Conservation (phyloP, 2,113 vertebrate genomes). For the Phalacrocorax brasilianus region DNA sequence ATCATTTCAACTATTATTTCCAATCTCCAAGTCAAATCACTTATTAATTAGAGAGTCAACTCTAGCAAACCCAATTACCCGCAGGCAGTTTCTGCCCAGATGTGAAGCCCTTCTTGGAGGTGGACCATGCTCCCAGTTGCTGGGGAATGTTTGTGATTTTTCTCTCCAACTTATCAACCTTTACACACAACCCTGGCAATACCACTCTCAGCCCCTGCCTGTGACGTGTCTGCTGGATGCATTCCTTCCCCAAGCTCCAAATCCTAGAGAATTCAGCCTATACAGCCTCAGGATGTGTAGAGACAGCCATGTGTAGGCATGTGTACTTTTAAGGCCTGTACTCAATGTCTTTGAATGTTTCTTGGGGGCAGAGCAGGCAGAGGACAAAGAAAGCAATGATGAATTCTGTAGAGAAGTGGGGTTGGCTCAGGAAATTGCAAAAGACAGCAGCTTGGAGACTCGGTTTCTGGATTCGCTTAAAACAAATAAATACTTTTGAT, state of each 20-base stretch:
- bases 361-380: background rate
- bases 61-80: slow-evolving; percentile 76
- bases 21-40: slow-evolving; percentile 82
- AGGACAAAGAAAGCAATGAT: slow-evolving; percentile 17
- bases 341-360: slow-evolving; percentile 1
- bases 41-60: slow-evolving; percentile 82
- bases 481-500: slow-evolving; percentile 6
- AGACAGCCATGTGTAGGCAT: background rate
- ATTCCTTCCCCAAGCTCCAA: background rate
- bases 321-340: background rate
- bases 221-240: background rate
- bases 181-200: background rate
- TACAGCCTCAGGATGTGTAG: background rate
- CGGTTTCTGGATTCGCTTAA: slow-evolving; percentile 35
- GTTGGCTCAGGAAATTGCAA: slow-evolving; percentile 42
- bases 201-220: background rate
- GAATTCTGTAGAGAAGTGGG: background rate
- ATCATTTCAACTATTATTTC: slow-evolving; percentile 76
- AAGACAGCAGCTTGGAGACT: background rate
- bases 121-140: slow-evolving; percentile 54
- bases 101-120: slow-evolving; percentile 66
- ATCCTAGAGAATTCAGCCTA: background rate
- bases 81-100: slow-evolving; percentile 72
- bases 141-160: slow-evolving; percentile 27
- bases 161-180: background rate